Base-by-base conservation (phyloP, 2,888 invertebrate species). In the Rosalia funebris region DNA sequence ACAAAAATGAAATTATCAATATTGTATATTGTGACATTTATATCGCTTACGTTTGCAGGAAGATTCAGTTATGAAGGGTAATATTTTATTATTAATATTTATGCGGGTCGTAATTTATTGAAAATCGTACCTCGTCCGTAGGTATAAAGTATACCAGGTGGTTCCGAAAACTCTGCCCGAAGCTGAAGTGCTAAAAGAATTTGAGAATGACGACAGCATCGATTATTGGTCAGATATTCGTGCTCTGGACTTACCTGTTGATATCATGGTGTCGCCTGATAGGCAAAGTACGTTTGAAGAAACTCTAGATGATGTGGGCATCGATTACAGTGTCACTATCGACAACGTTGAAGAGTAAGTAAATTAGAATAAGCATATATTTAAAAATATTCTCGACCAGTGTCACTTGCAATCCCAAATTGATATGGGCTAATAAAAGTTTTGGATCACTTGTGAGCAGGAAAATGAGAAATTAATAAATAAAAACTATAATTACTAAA, bases 91-190 rank as follows among this genome's bases (percentile, higher is more conserved):
- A 7, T 5, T 25, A 25, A 5, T 25, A 25, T 7, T 25, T 7
- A 7, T 25, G 25, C 7, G 4, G 25, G 25, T 25, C 7, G 3
- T 25, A 25, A 25, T 25, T 25, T 25, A 25, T 3, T 25, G n/a
- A n/a, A n/a, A n/a, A n/a, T n/a, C n/a, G n/a, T 65, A 25, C 15
- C 16, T 36, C 69, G 61, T 36, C 69, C n/a, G n/a, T n/a, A 80
- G 79, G 58, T 76, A 75, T 74, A 82, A 80, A 65, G 80, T 83
- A 36, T 83, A 80, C 70, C 79, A 71, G 53, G 69, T 83, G 1
- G 71, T 63, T 9, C 79, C 82, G 1, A 53, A 76, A 1, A 75
- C 72, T 2, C 53, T 64, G 10, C 75, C 75, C 0, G 77, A 83
- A 59, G 72, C 78, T 9, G 65, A 71, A 5, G 61, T 74, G 1